Evolutionary conservation across 2,113 vertebrate genomes (phyloP), one percentile per base, ranked within the genome.

Genomic region (Choloepus hoffmanni): DNA sequence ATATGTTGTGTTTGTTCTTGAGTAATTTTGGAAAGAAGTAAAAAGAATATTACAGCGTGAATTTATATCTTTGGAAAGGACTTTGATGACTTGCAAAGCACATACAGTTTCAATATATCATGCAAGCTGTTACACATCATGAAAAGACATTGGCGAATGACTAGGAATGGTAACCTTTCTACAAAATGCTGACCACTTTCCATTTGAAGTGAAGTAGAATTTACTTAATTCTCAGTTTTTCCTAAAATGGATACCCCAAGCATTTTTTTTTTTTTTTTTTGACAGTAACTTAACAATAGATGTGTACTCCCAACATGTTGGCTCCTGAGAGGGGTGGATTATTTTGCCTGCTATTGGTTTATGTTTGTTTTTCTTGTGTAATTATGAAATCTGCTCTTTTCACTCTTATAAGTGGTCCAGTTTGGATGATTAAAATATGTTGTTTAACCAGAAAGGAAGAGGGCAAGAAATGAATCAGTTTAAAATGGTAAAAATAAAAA

Each of bases 151-250:
- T 87, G 50, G 30, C 63, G 81, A 84, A 73, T 90, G 92, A 82
- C 48, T 85, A 95, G 85, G 24, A 94, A 19, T 89, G 45, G 36
- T 53, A 95, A 62, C n/a, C 92, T 36, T 30, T 45, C 72, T 95
- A 78, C 7, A 85, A 83, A 90, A 86, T 87, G 40, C 23, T 82
- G 36, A 79, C 58, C 72, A 50, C 53, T 87, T 94, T 88, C 19
- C 19, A 45, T 45, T 45, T 45, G 43, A 45, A 26, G 81, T 67
- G 55, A 73, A 18, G 19, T 91, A 79, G 94, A 92, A 40, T 72
- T 83, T 86, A 53, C 58, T 95, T 95, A 87, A 85, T 55, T 79
- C 43, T 85, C 36, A 23, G 3, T 92, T 93, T 97, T 95, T 13
- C 23, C n/a, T 90, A 87, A 92, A 89, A 50, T 67, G 23, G 50